Conservation (phyloP, 1,140 invertebrate species). For the Conus betulinus region DNA sequence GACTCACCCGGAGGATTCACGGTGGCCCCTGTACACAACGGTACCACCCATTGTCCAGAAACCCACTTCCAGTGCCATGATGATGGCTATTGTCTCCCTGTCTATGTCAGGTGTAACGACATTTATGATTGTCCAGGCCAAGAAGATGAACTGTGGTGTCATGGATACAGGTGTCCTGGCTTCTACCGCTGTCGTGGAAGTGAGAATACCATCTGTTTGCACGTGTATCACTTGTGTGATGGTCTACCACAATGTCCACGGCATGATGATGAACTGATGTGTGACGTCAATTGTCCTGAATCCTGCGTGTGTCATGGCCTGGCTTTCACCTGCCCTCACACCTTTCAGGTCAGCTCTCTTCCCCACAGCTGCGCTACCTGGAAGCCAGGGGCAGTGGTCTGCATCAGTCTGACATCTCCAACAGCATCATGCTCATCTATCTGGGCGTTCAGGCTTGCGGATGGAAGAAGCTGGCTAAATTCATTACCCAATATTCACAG, state of each 20-base stretch:
- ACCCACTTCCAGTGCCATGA: conserved; percentile 2
- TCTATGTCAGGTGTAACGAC: conserved; percentile 40
- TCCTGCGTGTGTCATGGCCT: conserved; percentile 21
- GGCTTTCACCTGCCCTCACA: conserved; percentile 10
- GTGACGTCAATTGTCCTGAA: conserved; percentile 31
- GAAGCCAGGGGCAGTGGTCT: conserved; percentile 2
- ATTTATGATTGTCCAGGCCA: conserved; percentile 5
- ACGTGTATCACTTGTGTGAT: conserved; percentile 35
- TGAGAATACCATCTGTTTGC: conserved; percentile 12
- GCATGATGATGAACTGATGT: conserved; percentile 37
- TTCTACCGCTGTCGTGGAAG: conserved; percentile 31
- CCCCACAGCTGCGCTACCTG: conserved; percentile 12
- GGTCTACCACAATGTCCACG: conserved; percentile 13
- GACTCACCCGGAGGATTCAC: neutral
- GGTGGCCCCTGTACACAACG: neutral
- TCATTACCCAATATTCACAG: neutral
- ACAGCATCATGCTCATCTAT: neutral
- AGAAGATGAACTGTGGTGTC: conserved; percentile 27
- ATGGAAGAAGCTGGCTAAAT: neutral
- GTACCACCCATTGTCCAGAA: neutral
- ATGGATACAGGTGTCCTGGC: conserved; percentile 2
- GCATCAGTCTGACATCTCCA: neutral
- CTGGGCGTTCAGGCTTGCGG: neutral
- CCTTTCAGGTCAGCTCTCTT: neutral
- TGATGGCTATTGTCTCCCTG: conserved; percentile 7